Evolutionary conservation across 2,888 invertebrate genomes (phyloP), one percentile per base, ranked within the genome.

Genomic region (Temnothorax rugatulus): DNA sequence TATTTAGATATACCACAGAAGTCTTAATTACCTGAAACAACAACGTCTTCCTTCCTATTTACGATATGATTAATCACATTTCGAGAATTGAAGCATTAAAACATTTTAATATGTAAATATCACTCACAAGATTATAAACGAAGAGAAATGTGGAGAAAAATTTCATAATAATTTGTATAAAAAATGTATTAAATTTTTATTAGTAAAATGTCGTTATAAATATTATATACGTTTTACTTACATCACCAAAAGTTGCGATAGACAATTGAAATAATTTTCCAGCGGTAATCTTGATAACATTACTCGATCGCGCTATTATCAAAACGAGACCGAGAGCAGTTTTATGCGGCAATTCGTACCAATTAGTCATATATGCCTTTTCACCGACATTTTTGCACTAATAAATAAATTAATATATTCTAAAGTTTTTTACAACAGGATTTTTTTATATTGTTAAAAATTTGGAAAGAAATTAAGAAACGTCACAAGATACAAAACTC

Each of bases 301-400:
- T 84, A 82, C 89, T 90, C 15, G 91, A 85, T 73, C 86, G 88
- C 13, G 85, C 82, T 50, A 90, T 89, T 29, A 84, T 85, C 11
- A 91, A 81, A 25, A 81, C 69, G 11, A 91, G 64, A 34, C 74
- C 84, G 13, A 82, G 77, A 15, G 88, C 86, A 47, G 75, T 85
- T 81, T 81, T 87, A 2, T 74, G 73, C 8, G 90, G 88, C 11
- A 91, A 79, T 21, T 77, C 18, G 29, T 89, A 90, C 91, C 91
- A 91, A 29, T 90, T 83, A 29, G 79, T 87, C 88, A 86, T 88
- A 47, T 90, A 90, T n/a, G 84, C 83, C n/a, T 76, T 81, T 68
- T 88, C 87, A 3, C 91, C 90, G 34, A 91, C 81, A 83, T 87
- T 86, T 69, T 81, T 57, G n/a, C 90, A 88, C 91, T 91, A 71